phyloP scores from a whole-genome alignment of 2,888 invertebrate genomes.

The Microplitis deprimator region DNA sequence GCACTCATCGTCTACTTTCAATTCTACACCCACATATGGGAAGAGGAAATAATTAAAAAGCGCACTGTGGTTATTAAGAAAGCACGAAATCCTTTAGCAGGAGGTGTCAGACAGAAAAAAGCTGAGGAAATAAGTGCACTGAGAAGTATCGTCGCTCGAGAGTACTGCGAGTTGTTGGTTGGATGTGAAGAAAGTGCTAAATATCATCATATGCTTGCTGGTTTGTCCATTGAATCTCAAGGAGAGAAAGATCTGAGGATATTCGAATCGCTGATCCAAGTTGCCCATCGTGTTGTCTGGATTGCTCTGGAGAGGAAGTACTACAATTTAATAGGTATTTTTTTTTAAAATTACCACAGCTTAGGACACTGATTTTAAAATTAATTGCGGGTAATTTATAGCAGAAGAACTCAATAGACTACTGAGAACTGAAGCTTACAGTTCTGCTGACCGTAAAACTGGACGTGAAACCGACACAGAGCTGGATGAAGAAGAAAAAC shows the following conservation, averaged over 20 bases:
- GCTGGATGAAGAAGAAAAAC: slow-evolving; percentile 73
- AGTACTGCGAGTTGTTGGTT: slow-evolving; percentile 76
- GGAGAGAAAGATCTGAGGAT: slow-evolving; percentile 78
- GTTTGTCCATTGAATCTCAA: slow-evolving; percentile 70
- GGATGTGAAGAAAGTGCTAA: slow-evolving; percentile 65
- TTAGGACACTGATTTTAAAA: not conserved
- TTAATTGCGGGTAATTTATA: slow-evolving; percentile 54
- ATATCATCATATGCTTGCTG: slow-evolving; percentile 76
- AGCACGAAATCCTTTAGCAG: slow-evolving; percentile 62
- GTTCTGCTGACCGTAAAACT: slow-evolving; percentile 72
- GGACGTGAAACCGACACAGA: slow-evolving; percentile 60
- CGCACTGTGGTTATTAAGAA: slow-evolving; percentile 71
- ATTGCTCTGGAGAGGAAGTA: slow-evolving; percentile 76
- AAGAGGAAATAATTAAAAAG: slow-evolving; percentile 74
- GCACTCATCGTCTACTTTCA: slow-evolving; percentile 78
- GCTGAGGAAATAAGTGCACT: slow-evolving; percentile 75
- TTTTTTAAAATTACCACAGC: not conserved
- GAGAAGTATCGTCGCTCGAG: slow-evolving; percentile 75
- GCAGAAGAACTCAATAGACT: slow-evolving; percentile 77
- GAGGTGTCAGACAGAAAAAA: slow-evolving; percentile 56
- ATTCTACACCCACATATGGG: slow-evolving; percentile 77
- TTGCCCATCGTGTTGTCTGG: slow-evolving; percentile 78
- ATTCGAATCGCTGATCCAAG: slow-evolving; percentile 75
- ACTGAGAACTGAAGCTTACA: slow-evolving; percentile 77
- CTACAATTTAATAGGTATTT: slow-evolving; percentile 76